Base-by-base conservation (phyloP, 1,140 invertebrate genomes). In the Gonatopus flavifemur region DNA sequence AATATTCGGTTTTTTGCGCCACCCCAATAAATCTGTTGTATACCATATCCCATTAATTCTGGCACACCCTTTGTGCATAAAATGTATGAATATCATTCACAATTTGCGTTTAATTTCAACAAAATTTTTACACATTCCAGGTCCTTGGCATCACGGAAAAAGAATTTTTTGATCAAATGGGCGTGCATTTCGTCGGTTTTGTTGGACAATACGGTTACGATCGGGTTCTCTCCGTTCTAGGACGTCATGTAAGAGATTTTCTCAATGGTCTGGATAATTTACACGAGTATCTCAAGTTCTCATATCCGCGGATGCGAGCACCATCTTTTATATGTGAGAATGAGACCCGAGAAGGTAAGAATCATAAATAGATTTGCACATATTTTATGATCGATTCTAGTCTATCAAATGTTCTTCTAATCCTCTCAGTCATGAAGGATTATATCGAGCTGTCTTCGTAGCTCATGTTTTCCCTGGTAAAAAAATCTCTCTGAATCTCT, bases 261-360 rank as follows among this genome's bases (percentile, higher is more conserved):
- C 83, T 98, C 1, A 98, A 97, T 67, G 94, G 94, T 40, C 77
- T 98, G 57, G 95, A 98, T 76, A 98, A 98, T 80, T 81, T 98
- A 21, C 96, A 98, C 72, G 95, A 98, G 72, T 98, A 98, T 72
- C 80, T 98, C 2, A 94, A 94, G 75, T 95, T 97, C 77, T 96
- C 93, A 19, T 98, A 98, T 72, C 94, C 95, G 0, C 83, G 91
- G 62, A 89, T 96, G 84, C 77, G 87, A 52, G 93, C 96, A 0
- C 96, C 96, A 1, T 96, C 93, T 43, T 98, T 98, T 70, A 96
- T 96, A 59, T 96, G 94, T 66, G 94, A 97, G 74, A 93, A 95
- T 66, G 96, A 98, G 75, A 93, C 91, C 0, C 83, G 88, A 40
- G 87, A 90, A 67, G 76, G 73, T 76, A 53, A n/a, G n/a, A n/a